A percentile compares a stretch with the other conserved stretches of the same genome.
Evolutionary conservation across 2,888 invertebrate species (phyloP).

Genomic region (Abrostola tripartita): DNA sequence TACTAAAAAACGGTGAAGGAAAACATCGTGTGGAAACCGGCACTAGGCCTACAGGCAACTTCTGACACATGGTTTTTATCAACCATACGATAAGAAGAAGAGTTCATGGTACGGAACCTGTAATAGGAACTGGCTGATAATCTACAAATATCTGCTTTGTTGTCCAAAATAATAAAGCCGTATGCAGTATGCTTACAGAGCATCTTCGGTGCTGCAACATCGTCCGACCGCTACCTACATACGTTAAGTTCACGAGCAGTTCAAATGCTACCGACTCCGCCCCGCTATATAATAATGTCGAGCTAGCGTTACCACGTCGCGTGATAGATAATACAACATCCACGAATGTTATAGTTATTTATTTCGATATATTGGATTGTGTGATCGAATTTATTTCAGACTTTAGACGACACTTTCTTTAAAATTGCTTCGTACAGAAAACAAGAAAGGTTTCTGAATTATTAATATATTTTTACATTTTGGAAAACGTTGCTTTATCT

Average conservation of each 20-base stretch:
- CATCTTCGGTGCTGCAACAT: slow-evolving; percentile 20
- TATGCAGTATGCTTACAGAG: slow-evolving; percentile 18
- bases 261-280: slow-evolving; percentile 34
- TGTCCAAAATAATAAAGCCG: slow-evolving; percentile 35
- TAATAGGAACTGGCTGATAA: too few species aligned
- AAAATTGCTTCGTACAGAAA: too few species aligned
- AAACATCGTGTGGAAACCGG: too few species aligned
- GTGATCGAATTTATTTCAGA: slow-evolving; percentile 1
- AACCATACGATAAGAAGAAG: too few species aligned
- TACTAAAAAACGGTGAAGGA: too few species aligned
- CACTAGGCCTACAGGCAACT: too few species aligned
- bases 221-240: slow-evolving; percentile 16
- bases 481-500: too few species aligned
- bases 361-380: slow-evolving; percentile 33
- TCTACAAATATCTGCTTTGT: too few species aligned
- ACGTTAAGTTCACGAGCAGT: slow-evolving; percentile 24
- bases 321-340: slow-evolving; percentile 24
- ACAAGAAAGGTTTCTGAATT: too few species aligned
- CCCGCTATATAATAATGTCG: slow-evolving; percentile 25
- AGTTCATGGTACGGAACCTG: too few species aligned
- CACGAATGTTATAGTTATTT: slow-evolving; percentile 5
- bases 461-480: too few species aligned
- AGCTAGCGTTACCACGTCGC: slow-evolving; percentile 27
- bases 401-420: not conserved
- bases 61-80: too few species aligned